These are phyloP conservation scores for Odocoileus virginianus DNA, from an alignment of 2,113 vertebrate species.

Conservation along the genomic window DNA sequence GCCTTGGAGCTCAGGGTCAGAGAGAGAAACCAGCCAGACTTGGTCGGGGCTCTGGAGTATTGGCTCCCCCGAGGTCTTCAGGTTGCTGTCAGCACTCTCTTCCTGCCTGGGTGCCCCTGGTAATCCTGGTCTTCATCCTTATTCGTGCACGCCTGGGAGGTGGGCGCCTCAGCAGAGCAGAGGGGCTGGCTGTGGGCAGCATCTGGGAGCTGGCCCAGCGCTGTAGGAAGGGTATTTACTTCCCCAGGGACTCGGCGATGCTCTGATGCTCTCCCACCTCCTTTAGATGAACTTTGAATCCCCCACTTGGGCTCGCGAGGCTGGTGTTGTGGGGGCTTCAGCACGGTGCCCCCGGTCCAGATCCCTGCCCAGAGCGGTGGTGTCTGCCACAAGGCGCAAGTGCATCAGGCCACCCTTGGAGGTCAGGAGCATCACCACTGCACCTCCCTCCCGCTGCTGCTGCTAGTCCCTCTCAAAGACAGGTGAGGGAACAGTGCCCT, in stretches of 20 bases:
- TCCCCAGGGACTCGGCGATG: too few relatives aligned
- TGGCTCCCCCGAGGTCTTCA: not conserved
- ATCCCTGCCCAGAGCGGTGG: not conserved
- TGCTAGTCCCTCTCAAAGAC: not conserved
- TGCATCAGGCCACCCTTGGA: not conserved
- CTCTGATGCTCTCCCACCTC: not conserved
- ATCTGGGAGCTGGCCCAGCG: not conserved
- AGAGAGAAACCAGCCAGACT: not conserved
- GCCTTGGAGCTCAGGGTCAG: not conserved
- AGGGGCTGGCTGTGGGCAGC: not conserved
- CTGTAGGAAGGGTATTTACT: not conserved
- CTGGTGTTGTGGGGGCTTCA: not conserved
- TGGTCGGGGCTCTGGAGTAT: not conserved
- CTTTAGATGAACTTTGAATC: not conserved
- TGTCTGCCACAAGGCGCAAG: not conserved
- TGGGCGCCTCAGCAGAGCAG: not conserved
- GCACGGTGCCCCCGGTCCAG: not conserved
- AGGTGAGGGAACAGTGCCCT: not conserved
- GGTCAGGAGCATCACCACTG: not conserved
- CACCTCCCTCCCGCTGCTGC: accelerated
- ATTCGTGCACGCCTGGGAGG: not conserved
- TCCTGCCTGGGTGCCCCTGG: not conserved
- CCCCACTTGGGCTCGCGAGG: not conserved
- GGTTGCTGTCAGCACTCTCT: not conserved
- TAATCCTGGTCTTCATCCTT: not conserved